Conservation (phyloP, 2,797 vertebrate species). For the Acanthiza pusilla region DNA sequence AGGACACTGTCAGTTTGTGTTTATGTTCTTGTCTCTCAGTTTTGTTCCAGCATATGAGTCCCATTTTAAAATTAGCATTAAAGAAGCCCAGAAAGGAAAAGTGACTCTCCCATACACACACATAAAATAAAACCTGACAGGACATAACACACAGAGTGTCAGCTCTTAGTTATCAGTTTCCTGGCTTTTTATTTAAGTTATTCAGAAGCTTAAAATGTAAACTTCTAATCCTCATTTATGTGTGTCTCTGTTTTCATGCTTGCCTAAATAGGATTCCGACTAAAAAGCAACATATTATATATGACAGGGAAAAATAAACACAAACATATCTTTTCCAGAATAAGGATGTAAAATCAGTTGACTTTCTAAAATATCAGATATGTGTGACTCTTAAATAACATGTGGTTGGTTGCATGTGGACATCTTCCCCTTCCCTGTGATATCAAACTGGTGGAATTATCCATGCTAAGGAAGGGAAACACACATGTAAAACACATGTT, state of each 20-base stretch:
- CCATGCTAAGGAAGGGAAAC: not conserved
- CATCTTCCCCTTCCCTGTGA: not conserved
- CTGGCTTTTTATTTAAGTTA: not conserved
- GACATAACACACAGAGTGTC: not conserved
- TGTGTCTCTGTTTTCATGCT: not conserved
- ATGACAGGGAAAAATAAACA: not conserved
- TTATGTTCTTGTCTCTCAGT: not conserved
- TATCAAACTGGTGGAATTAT: not conserved
- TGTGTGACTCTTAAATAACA: not conserved
- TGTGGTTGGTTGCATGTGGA: not conserved
- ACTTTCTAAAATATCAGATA: not conserved
- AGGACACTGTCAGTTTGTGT: constrained; percentile 8
- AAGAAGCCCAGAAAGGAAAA: not conserved
- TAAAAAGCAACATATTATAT: not conserved
- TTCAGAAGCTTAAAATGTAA: not conserved
- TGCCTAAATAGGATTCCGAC: not conserved
- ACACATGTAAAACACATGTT: not conserved
- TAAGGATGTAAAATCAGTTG: not conserved
- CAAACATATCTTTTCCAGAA: not conserved
- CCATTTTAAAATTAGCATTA: constrained; percentile 5
- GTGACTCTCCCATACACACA: not conserved
- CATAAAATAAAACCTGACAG: not conserved
- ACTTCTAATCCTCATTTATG: not conserved
- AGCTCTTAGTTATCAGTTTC: not conserved
- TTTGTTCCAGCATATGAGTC: not conserved